These are phyloP conservation scores for Digitonthophagus gazella DNA, from an alignment of 2,888 invertebrate species.

Conservation along the genomic window DNA sequence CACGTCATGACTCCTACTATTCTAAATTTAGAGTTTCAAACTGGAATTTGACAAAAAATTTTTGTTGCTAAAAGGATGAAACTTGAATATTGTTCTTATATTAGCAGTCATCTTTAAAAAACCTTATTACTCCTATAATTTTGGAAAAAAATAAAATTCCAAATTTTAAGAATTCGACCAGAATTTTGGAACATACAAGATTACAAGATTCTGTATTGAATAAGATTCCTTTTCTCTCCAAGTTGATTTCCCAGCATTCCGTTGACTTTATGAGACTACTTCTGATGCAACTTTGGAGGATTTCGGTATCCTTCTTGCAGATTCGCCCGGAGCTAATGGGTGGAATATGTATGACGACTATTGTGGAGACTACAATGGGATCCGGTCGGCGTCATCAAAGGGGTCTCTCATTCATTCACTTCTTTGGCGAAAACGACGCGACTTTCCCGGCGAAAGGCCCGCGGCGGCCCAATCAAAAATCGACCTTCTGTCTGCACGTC, in stretches of 20 bases:
- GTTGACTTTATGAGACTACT: background rate
- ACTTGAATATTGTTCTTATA: no score
- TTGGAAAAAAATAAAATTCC: background rate
- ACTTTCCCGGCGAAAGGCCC: background rate
- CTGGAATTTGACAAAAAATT: no score
- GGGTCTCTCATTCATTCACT: conserved; percentile 11
- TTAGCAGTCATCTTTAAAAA: no score
- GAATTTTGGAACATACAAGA: no score
- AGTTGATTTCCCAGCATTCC: no score
- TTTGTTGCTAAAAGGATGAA: no score
- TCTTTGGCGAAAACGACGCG: conserved; percentile 12
- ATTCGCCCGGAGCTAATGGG: background rate
- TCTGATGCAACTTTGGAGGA: background rate
- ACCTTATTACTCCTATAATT: no score
- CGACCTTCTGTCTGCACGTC: conserved; percentile 37
- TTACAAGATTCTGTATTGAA: no score
- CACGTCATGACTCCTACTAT: background rate
- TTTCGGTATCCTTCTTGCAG: background rate
- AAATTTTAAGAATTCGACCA: no score
- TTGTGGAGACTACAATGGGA: conserved; percentile 11
- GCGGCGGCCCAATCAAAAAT: conserved; percentile 15
- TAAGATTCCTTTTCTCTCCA: no score
- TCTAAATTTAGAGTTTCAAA: background rate
- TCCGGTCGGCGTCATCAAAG: conserved; percentile 7
- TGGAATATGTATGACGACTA: conserved; percentile 12